phyloP scores from a whole-genome alignment of 1,140 invertebrate genomes.

The Dufourea novaeangliae region DNA sequence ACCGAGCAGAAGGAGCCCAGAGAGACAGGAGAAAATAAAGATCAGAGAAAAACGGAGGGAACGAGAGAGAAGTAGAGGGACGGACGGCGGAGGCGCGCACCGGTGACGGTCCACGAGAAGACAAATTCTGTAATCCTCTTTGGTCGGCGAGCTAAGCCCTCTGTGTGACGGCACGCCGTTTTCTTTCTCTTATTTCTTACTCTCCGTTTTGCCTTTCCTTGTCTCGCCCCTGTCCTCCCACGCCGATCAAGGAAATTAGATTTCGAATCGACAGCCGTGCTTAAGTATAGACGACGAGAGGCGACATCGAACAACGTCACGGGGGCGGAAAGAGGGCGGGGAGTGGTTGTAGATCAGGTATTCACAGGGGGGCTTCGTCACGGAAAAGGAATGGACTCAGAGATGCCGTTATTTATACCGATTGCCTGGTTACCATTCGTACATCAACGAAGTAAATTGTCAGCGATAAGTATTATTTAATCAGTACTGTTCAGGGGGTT shows the following conservation, averaged over 20 bases:
- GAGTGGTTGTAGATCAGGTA: no score
- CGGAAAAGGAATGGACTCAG: background rate
- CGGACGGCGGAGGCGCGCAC: constrained; percentile 41
- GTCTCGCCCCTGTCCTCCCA: constrained; percentile 65
- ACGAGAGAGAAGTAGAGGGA: background rate
- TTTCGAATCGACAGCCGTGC: constrained; percentile 69
- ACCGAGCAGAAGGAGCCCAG: constrained; percentile 31
- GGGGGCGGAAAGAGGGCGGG: constrained; percentile 4
- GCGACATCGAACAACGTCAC: constrained; percentile 50
- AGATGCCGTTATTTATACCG: background rate
- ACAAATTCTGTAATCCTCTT: constrained; percentile 81
- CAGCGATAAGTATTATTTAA: constrained; percentile 22
- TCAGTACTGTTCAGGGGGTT: background rate
- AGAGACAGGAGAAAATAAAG: constrained; percentile 37
- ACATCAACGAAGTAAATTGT: no score
- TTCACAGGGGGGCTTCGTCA: background rate
- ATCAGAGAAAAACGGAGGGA: background rate
- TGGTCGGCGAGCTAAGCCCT: constrained; percentile 79
- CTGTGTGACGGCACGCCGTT: constrained; percentile 75
- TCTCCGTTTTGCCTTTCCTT: constrained; percentile 37
- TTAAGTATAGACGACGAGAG: constrained; percentile 65
- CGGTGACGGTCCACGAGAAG: constrained; percentile 73
- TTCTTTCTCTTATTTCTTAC: constrained; percentile 71
- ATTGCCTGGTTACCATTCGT: no score
- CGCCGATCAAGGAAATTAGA: constrained; percentile 72